Percentiles rank a stretch among this genome's conserved stretches.
phyloP scores from a whole-genome alignment of 1,140 invertebrate genomes.

The Chironomus tepperi region DNA sequence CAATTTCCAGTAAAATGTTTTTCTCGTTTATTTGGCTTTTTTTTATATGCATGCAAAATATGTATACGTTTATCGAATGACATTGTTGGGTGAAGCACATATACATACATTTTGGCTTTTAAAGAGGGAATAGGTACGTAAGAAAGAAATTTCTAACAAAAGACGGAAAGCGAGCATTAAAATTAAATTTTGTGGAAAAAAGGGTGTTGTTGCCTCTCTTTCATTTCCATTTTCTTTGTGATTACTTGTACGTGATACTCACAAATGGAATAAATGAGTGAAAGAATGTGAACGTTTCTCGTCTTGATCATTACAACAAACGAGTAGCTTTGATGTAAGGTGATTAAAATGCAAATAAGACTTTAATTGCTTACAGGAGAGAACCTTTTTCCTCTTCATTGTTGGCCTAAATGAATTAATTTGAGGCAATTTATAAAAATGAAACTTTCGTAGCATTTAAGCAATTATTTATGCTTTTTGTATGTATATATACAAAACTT shows the following conservation, averaged over 20 bases:
- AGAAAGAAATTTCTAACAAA: neutral
- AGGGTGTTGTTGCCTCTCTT: neutral
- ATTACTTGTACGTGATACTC: neutral
- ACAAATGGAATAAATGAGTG: no score
- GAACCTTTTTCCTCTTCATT: neutral
- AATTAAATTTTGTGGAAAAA: constrained; percentile 14
- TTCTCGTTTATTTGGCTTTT: neutral
- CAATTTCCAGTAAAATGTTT: no score
- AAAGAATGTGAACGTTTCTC: no score
- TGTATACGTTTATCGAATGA: neutral
- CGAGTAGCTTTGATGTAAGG: constrained; percentile 6
- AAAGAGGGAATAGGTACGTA: neutral
- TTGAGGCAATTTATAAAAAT: neutral
- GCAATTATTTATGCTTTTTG: no score
- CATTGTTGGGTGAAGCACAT: constrained; percentile 1
- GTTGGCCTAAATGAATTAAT: constrained; percentile 12
- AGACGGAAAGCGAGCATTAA: constrained; percentile 1
- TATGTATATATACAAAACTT: no score
- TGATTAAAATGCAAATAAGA: constrained; percentile 1
- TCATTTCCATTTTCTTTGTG: neutral
- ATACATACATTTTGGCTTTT: neutral
- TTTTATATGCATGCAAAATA: neutral
- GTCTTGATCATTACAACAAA: constrained; percentile 1
- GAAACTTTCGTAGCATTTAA: no score
- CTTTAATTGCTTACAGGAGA: constrained; percentile 13